phyloP scores from a whole-genome alignment of 2,113 vertebrate species.

The Octodon degus region DNA sequence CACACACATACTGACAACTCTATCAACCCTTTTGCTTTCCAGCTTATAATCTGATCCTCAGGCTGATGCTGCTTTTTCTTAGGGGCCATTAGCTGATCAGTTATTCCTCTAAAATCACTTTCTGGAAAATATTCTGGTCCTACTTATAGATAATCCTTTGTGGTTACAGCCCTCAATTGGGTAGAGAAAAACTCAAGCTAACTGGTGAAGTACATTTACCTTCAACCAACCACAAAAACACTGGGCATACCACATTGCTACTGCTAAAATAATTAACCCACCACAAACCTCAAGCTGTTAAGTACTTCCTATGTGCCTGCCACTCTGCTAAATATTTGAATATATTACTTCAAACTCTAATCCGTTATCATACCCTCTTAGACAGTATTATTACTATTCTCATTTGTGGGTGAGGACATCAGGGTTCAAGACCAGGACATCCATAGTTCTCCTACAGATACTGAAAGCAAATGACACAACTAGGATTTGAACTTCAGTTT shows the following conservation, averaged over 20 bases:
- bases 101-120: background rate
- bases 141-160: background rate
- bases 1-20: background rate
- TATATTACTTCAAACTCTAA: slow-evolving; percentile 3
- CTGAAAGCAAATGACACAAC: background rate
- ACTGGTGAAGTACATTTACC: background rate
- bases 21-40: background rate
- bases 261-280: background rate
- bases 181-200: background rate
- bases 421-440: background rate
- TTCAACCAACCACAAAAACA: background rate
- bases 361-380: background rate
- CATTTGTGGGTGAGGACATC: background rate
- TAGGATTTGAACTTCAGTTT: background rate
- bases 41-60: background rate
- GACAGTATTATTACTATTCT: slow-evolving; percentile 10
- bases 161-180: background rate
- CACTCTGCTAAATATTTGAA: background rate
- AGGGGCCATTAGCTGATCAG: background rate
- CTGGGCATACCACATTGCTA: background rate
- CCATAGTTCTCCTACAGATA: background rate
- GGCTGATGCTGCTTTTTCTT: background rate
- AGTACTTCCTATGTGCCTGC: background rate
- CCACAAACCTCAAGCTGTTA: background rate
- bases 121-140: background rate